phyloP scores from a whole-genome alignment of 2,797 vertebrate species.

The Hypotaenidia philippensis region DNA sequence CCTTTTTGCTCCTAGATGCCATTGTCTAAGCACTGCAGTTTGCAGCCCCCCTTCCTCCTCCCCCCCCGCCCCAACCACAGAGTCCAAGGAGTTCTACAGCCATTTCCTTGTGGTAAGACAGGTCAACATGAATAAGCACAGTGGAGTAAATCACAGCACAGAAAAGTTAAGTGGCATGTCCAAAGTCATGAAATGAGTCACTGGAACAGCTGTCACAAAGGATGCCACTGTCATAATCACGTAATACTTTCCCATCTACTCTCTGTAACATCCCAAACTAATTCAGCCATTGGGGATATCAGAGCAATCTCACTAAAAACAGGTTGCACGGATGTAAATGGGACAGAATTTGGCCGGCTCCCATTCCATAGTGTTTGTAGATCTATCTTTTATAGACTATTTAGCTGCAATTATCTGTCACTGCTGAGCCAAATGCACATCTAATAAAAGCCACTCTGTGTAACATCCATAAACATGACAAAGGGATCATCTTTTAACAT shows the following conservation, averaged over 20 bases:
- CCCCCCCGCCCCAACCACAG: neutral
- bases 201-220: neutral
- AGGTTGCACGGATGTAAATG: neutral
- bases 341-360: conserved; percentile 14
- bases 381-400: conserved; percentile 43
- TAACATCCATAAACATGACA: conserved; percentile 30
- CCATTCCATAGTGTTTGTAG: neutral
- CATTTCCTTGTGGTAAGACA: neutral
- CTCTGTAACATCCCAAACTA: neutral
- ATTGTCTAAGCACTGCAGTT: neutral
- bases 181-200: neutral
- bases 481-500: conserved; percentile 7
- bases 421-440: conserved; percentile 39
- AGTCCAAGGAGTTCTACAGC: neutral
- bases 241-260: neutral
- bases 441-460: conserved; percentile 26
- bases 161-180: neutral
- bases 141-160: neutral
- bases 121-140: neutral
- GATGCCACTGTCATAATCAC: neutral
- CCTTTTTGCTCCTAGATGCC: conserved; percentile 38
- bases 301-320: neutral
- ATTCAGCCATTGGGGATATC: neutral
- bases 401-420: conserved; percentile 48
- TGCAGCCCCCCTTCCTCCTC: neutral